phyloP scores from a whole-genome alignment of 2,888 invertebrate genomes.

The Drosophila differens region DNA sequence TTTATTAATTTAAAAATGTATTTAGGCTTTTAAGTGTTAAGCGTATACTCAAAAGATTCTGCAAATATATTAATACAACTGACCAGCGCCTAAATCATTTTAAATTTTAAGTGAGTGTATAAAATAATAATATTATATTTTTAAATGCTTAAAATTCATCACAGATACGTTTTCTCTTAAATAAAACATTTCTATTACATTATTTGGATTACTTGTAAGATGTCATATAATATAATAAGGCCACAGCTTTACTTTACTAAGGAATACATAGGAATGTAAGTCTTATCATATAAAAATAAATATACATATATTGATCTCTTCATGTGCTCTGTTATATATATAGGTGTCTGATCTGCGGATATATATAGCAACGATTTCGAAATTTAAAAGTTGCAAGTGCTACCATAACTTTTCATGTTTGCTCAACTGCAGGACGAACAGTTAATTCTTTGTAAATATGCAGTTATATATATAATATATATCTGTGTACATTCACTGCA shows the following conservation, averaged over 20 bases:
- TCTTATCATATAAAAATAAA: background rate
- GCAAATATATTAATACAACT: background rate
- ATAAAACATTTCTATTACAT: background rate
- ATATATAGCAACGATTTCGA: background rate
- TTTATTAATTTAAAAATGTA: background rate
- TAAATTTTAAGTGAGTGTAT: background rate
- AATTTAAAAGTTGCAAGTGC: conserved; percentile 15
- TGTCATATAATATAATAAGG: background rate
- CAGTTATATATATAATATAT: conserved; percentile 13
- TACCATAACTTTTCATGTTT: conserved; percentile 24
- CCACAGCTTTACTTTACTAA: background rate
- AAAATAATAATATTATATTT: background rate
- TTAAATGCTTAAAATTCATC: background rate
- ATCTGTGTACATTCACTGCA: background rate
- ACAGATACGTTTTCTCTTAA: background rate
- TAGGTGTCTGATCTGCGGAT: background rate
- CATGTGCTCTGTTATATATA: background rate
- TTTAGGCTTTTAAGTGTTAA: background rate
- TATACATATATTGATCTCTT: background rate
- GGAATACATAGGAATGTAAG: too few relatives aligned
- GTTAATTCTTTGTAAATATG: conserved; percentile 31
- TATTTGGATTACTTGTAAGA: background rate
- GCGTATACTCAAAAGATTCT: background rate
- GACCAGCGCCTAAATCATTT: background rate
- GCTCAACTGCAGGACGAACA: conserved; percentile 9